Conservation (phyloP, 2,888 invertebrate genomes). For the Polydesmus complanatus region DNA sequence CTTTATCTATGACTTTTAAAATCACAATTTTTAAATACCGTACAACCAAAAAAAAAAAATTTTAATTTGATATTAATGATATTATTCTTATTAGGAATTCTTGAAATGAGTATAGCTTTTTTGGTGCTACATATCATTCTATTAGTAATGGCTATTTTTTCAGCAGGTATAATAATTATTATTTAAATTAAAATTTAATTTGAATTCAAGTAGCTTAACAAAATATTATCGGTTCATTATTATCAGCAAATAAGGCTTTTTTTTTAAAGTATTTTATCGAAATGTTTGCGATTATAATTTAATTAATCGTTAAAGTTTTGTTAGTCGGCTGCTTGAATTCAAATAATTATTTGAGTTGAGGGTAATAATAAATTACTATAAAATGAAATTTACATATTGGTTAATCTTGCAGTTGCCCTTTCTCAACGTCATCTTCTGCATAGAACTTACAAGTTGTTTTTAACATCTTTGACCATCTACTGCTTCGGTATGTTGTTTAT, state of each 20-base stretch:
- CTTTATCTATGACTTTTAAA: too few species aligned
- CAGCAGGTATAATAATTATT: slow-evolving; percentile 41
- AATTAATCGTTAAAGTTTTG: slow-evolving; percentile 2
- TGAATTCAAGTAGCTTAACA: too few species aligned
- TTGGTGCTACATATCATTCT: slow-evolving; percentile 56
- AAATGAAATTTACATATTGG: background rate
- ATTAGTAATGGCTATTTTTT: slow-evolving; percentile 54
- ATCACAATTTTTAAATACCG: too few species aligned
- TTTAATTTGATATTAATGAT: too few species aligned
- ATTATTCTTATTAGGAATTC: slow-evolving; percentile 54
- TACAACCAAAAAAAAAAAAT: too few species aligned
- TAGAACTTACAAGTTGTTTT: slow-evolving; percentile 73
- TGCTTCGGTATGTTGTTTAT: slow-evolving; percentile 50
- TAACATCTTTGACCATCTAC: slow-evolving; percentile 55
- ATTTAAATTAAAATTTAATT: too few species aligned
- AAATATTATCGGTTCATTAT: too few species aligned
- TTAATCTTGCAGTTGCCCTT: slow-evolving; percentile 45
- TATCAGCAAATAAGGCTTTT: too few species aligned
- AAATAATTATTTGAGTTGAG: background rate
- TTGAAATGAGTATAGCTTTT: slow-evolving; percentile 65
- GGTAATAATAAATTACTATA: background rate
- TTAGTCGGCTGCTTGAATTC: background rate
- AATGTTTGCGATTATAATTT: too few species aligned
- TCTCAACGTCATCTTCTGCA: slow-evolving; percentile 68
- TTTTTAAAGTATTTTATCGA: too few species aligned